Base-by-base conservation (phyloP, 2,797 vertebrate species). In the Poeciliopsis infans region DNA sequence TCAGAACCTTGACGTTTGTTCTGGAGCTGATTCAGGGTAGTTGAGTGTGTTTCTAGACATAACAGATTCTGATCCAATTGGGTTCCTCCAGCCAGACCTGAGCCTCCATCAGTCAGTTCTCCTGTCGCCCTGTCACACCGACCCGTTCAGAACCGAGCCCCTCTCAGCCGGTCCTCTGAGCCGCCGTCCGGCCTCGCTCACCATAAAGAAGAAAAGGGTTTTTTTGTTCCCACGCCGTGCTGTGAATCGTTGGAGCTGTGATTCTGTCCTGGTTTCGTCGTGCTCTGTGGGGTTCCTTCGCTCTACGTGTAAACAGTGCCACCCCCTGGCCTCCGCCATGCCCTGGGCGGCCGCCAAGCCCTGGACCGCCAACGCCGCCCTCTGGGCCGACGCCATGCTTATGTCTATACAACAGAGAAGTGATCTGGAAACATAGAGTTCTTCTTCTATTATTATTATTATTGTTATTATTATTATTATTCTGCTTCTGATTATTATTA, bases 221-320 rank as follows among this genome's bases (percentile, higher is more conserved):
- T 31, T 57, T 31, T 66, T 41, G 6, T 59, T 77, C 82, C 78
- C 74, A 76, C 83, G 90, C 90, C 88, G 92, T 93, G 92, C 93
- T 93, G 92, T 93, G 91, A 93, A 90, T 91, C 85, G 88, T 93
- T 84, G 47, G 86, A 88, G 88, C 88, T 91, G 92, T 91, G 93
- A 92, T 85, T 91, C 85, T 92, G 92, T 93, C 91, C 79, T 91
- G 79, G 80, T 55, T 81, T 89, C 75, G 85, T 92, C 81, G 87
- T 93, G 91, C 91, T 93, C 49, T 89, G 91, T 94, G 94, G 89
- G 92, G 90, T 88, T 85, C 88, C 88, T 91, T 86, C 87, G 89
- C 92, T 69, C 66, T 92, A 87, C 85, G 88, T 93, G 93, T 93
- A 93, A 91, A 87, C 91, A 92, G 87, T 94, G 94, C 91, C 94